Conservation (phyloP, 2,113 vertebrate genomes). For the Eublepharis macularius region DNA sequence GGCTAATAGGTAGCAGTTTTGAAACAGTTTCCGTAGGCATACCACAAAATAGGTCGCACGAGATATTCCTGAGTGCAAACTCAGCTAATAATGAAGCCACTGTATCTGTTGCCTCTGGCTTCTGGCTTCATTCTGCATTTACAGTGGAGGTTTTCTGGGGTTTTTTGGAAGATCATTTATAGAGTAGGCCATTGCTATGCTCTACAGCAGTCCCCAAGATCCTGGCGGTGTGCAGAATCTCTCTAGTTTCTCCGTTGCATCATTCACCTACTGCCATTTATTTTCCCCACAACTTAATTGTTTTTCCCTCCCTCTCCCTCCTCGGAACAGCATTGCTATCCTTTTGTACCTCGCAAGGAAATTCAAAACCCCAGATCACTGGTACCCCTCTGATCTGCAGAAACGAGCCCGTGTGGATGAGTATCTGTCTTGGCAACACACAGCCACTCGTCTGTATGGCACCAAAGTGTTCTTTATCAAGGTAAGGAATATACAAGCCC, state of each 20-base stretch:
- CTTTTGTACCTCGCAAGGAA: conserved; percentile 67
- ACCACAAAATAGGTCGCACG: no score
- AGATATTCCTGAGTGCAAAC: no score
- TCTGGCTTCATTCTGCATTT: no score
- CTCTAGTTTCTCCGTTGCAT: neutral
- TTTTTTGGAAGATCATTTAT: no score
- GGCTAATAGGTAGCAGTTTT: no score
- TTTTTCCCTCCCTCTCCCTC: neutral
- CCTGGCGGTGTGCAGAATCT: neutral
- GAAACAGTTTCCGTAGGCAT: no score
- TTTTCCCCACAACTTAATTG: neutral
- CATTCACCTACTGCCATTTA: neutral
- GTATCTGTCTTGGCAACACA: conserved; percentile 73
- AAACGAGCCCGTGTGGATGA: conserved; percentile 62
- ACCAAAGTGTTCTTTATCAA: conserved; percentile 74
- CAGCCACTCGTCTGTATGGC: conserved; percentile 61
- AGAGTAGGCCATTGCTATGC: no score
- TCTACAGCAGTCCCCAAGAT: no score
- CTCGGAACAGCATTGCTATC: conserved; percentile 61
- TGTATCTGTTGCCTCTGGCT: no score
- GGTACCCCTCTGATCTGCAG: conserved; percentile 69
- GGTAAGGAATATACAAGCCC: conserved; percentile 48
- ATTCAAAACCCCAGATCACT: conserved; percentile 61
- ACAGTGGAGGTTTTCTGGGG: no score
- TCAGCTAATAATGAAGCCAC: no score